A percentile compares a stretch with the other conserved stretches of the same genome.
Evolutionary conservation across 1,140 invertebrate genomes (phyloP).

Genomic region (Argopecten irradians): DNA sequence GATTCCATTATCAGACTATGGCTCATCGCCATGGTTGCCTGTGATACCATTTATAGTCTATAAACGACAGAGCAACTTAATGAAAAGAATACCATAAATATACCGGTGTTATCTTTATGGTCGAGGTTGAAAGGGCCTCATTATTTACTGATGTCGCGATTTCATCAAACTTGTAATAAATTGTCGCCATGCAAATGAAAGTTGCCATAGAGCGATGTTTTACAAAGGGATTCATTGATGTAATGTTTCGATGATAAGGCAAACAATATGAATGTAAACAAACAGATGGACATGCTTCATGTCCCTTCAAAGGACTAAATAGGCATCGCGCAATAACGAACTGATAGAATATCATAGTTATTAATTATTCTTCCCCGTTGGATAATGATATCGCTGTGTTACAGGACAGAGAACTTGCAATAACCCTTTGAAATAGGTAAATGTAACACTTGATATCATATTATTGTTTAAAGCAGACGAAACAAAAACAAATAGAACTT

Average conservation of each 20-base stretch:
- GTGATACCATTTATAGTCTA: neutral
- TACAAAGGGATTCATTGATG: neutral
- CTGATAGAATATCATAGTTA: neutral
- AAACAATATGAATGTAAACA: neutral
- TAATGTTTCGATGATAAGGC: neutral
- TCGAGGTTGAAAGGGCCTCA: neutral
- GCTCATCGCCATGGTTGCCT: neutral
- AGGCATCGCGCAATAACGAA: neutral
- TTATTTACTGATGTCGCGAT: neutral
- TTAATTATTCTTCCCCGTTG: neutral
- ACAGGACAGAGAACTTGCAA: neutral
- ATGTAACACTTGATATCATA: neutral
- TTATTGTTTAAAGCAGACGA: neutral
- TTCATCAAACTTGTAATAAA: conserved; percentile 19
- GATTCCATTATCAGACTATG: neutral
- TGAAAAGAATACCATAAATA: conserved; percentile 18
- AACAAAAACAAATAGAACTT: neutral
- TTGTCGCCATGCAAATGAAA: conserved; percentile 15
- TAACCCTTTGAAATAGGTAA: neutral
- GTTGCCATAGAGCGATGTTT: conserved; percentile 2
- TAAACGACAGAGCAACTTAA: neutral
- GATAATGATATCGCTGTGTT: neutral
- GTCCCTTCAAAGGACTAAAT: conserved; percentile 10
- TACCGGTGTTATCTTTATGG: neutral
- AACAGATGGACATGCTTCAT: neutral